A percentile compares a stretch with the other conserved stretches of the same genome.
Conservation (phyloP, 2,888 invertebrate genomes). For the Merodon equestris region DNA sequence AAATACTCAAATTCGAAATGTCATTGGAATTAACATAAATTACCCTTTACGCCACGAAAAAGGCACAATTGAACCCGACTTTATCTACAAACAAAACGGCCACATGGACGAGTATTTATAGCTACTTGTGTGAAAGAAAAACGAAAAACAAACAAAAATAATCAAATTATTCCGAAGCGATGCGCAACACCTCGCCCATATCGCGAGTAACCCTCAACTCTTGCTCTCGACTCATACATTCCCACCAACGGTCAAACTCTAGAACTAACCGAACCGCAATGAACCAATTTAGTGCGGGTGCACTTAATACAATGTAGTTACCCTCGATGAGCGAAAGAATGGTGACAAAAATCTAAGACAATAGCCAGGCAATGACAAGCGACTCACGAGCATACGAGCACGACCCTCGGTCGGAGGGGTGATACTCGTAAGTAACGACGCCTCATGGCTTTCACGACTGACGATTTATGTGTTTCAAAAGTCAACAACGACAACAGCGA, state of each 20-base stretch:
- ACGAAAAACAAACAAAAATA: constrained; percentile 49
- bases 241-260: constrained; percentile 26
- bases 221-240: constrained; percentile 43
- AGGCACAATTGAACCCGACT: too few species aligned
- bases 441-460: not conserved
- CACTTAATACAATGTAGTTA: constrained; percentile 1
- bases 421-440: not conserved
- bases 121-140: not conserved
- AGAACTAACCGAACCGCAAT: constrained; percentile 6
- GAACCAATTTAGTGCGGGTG: constrained; percentile 44
- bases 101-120: too few species aligned
- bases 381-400: constrained; percentile 17
- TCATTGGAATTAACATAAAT: constrained; percentile 3
- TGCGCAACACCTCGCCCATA: constrained; percentile 17
- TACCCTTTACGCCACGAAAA: not conserved
- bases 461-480: constrained; percentile 42
- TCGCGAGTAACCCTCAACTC: constrained; percentile 44
- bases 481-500: constrained; percentile 35
- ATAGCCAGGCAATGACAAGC: not conserved
- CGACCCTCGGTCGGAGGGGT: not conserved
- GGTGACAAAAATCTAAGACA: not conserved
- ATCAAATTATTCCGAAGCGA: constrained; percentile 43
- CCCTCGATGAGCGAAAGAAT: constrained; percentile 1
- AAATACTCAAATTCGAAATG: not conserved
- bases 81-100: too few species aligned